phyloP scores from a whole-genome alignment of 2,888 invertebrate species.

The Heteromyza rotundicornis region DNA sequence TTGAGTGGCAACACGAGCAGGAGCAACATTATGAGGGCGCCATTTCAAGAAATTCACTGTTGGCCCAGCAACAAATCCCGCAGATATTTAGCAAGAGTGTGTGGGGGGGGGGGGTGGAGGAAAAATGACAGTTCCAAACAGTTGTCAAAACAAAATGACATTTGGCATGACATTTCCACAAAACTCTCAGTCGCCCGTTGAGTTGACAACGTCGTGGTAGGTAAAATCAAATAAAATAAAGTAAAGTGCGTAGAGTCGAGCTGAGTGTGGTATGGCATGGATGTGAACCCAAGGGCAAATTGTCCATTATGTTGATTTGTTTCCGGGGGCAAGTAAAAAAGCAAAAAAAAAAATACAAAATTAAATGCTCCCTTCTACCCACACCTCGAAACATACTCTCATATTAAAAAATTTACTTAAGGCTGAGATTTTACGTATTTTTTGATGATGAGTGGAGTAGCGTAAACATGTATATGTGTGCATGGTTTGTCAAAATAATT shows the following conservation, averaged over 20 bases:
- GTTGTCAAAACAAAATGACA: constrained; percentile 6
- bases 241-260: no score
- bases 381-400: no score
- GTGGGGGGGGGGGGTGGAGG: no score
- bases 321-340: not conserved
- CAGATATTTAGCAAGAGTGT: no score
- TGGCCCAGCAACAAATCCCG: not conserved
- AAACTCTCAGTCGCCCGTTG: not conserved
- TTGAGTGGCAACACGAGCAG: not conserved
- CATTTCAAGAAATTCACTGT: not conserved
- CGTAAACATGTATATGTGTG: not conserved
- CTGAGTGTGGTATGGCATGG: no score
- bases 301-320: constrained; percentile 53
- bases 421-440: not conserved
- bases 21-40: not conserved
- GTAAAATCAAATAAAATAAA: not conserved
- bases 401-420: constrained; percentile 3
- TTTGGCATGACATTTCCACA: not conserved
- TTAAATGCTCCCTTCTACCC: not conserved
- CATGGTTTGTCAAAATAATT: not conserved
- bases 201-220: not conserved
- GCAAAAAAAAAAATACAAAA: not conserved
- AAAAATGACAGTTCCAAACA: not conserved
- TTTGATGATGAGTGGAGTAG: no score
- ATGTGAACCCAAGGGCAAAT: constrained; percentile 40